Conservation (phyloP, 2,113 vertebrate genomes). For the Chrysemys picta region DNA sequence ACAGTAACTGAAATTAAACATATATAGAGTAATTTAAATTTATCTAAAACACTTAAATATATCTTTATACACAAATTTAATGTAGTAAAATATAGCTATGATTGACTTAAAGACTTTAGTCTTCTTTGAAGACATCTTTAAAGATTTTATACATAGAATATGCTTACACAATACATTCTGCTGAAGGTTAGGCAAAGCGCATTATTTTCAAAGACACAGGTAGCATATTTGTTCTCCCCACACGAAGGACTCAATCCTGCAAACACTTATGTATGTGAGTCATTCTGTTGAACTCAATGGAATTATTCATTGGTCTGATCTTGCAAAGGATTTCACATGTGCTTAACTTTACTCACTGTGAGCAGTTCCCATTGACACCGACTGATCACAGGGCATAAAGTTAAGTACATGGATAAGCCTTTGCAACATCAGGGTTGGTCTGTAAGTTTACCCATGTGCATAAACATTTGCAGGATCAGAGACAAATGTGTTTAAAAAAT, state of each 20-base stretch:
- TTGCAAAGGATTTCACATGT: fast-evolving
- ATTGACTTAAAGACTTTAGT: conserved; percentile 88
- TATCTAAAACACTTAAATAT: conserved; percentile 85
- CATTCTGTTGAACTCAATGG: background rate
- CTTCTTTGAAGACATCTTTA: conserved; percentile 90
- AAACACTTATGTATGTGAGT: background rate
- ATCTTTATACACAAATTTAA: conserved; percentile 86
- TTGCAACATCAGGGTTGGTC: background rate
- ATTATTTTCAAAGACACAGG: conserved; percentile 81
- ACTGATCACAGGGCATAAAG: background rate
- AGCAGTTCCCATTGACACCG: fast-evolving
- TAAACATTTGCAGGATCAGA: conserved; percentile 17
- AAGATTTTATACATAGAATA: conserved; percentile 85
- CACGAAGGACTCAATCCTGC: conserved; percentile 39
- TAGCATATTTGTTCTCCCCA: conserved; percentile 70
- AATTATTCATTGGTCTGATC: background rate
- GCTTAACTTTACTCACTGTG: background rate
- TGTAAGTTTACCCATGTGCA: background rate
- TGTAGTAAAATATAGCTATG: conserved; percentile 91
- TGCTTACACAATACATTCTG: conserved; percentile 88
- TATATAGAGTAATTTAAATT: conserved; percentile 83
- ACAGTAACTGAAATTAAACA: conserved; percentile 87
- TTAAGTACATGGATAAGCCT: fast-evolving
- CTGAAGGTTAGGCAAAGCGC: conserved; percentile 87
- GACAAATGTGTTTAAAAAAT: conserved; percentile 9